These are phyloP conservation scores for Mesocricetus auratus DNA, from an alignment of 2,113 vertebrate genomes.

Conservation along the genomic window DNA sequence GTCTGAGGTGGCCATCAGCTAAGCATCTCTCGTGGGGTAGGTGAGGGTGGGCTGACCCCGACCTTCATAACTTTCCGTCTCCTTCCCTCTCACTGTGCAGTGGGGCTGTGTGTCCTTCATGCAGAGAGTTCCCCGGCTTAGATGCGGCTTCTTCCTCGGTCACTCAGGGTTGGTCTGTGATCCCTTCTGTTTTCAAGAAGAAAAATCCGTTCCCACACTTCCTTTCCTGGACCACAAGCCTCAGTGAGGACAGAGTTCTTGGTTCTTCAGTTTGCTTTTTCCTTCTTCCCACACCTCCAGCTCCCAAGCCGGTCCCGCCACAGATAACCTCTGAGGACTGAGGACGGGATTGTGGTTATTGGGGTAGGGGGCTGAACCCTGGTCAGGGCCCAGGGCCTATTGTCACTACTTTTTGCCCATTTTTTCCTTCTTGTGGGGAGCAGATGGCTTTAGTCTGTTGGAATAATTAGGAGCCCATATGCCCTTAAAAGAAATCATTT, in stretches of 20 bases:
- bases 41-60: not conserved
- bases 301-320: not conserved
- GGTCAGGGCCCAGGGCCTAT: not conserved
- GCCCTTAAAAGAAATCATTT: slow-evolving; percentile 48
- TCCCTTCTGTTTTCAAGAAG: not conserved
- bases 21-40: no score
- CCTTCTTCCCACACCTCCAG: not conserved
- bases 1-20: not conserved
- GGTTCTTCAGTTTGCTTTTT: not conserved
- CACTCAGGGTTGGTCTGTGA: not conserved
- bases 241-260: not conserved
- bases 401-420: not conserved
- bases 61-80: rapidly evolving
- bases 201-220: not conserved
- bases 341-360: not conserved
- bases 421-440: slow-evolving; percentile 23
- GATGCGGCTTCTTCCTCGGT: not conserved
- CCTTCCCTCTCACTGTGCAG: rapidly evolving
- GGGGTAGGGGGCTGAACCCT: not conserved
- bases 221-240: not conserved
- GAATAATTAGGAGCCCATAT: slow-evolving; percentile 59
- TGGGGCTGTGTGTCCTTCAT: not conserved
- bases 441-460: slow-evolving; percentile 60
- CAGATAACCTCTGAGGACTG: no score
- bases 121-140: not conserved